Evolutionary conservation across 2,113 vertebrate species (phyloP).

Genomic region (Protobothrops flavoviridis): DNA sequence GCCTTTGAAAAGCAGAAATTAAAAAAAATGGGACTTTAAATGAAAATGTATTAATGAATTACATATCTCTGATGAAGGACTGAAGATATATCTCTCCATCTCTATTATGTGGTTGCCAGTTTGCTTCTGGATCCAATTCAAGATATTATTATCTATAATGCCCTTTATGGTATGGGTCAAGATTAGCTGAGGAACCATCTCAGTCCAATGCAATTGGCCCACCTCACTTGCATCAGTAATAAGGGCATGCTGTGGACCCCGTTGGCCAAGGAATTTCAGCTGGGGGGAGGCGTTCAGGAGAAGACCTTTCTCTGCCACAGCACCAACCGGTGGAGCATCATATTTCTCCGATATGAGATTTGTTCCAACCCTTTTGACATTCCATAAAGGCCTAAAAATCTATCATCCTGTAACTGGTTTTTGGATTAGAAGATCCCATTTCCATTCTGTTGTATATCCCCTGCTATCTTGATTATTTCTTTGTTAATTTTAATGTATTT

Average conservation of each 20-base stretch:
- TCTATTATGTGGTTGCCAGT: neutral
- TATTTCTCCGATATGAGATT: neutral
- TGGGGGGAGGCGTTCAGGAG: neutral
- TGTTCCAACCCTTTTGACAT: neutral
- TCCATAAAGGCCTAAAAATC: neutral
- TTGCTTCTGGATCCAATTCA: neutral
- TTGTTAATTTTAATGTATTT: neutral
- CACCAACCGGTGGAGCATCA: neutral
- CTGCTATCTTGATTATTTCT: neutral
- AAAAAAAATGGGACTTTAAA: neutral
- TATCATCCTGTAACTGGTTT: neutral
- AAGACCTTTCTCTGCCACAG: neutral
- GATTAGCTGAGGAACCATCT: neutral
- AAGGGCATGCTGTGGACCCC: neutral
- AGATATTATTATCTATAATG: neutral
- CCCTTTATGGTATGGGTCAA: neutral
- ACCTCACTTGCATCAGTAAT: neutral
- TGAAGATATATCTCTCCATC: neutral
- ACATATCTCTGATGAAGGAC: neutral
- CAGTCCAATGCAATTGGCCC: neutral
- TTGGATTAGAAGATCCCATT: neutral
- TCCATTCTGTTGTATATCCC: neutral
- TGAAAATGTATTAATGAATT: neutral
- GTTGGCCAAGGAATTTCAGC: neutral
- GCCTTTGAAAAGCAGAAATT: constrained; percentile 72